A percentile compares a stretch with the other conserved stretches of the same genome.
phyloP scores from a whole-genome alignment of 92 coral and sea anemone genomes.

The Hydrozoanthus gracilis region DNA sequence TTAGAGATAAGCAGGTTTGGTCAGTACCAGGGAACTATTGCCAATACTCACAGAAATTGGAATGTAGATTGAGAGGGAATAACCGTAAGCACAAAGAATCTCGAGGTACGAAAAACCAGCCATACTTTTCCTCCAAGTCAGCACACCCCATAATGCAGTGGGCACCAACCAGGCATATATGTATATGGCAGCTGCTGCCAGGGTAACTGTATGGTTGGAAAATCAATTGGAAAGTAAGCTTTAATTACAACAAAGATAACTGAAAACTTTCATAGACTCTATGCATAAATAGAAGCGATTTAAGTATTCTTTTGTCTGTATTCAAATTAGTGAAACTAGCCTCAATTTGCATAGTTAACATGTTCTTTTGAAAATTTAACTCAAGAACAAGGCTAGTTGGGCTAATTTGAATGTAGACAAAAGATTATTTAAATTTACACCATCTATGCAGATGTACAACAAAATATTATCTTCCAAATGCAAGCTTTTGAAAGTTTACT shows the following conservation, averaged over 20 bases:
- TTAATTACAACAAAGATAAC: not conserved
- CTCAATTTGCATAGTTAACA: no score
- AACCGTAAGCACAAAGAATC: conserved; percentile 97
- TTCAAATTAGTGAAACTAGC: no score
- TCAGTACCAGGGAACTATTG: not conserved
- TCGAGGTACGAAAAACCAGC: conserved; percentile 97
- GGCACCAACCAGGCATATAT: conserved; percentile 92
- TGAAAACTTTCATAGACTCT: no score
- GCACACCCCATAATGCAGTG: conserved; percentile 84
- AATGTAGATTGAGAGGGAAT: conserved; percentile 91
- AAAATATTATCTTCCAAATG: no score
- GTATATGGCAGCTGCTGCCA: conserved; percentile 97
- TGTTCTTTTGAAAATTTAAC: no score
- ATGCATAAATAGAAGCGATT: no score
- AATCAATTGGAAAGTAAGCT: not conserved
- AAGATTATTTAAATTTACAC: no score
- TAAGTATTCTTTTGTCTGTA: no score
- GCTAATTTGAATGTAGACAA: no score
- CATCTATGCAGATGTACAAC: no score
- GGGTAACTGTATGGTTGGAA: conserved; percentile 66
- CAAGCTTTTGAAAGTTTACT: no score
- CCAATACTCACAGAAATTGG: conserved; percentile 90
- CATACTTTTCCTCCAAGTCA: conserved; percentile 91
- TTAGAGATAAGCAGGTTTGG: not conserved
- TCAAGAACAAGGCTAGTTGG: no score